Evolutionary conservation across 2,888 invertebrate genomes (phyloP).

Genomic region (Muscina levida): DNA sequence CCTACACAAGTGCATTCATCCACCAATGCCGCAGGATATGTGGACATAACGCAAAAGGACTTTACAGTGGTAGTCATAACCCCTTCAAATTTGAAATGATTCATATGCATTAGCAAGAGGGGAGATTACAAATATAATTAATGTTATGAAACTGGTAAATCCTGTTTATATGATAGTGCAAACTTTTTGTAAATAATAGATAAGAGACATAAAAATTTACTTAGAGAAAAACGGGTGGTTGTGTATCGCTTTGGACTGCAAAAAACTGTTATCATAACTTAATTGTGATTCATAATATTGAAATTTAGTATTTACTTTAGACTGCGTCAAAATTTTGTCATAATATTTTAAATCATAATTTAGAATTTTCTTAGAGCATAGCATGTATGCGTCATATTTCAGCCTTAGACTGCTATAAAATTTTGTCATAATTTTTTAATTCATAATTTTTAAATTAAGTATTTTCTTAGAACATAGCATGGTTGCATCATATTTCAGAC

Average conservation of each 20-base stretch:
- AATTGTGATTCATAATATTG: neutral
- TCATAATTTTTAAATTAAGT: too few relatives aligned
- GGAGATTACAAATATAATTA: constrained; percentile 6
- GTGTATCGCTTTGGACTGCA: neutral
- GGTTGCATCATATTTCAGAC: too few relatives aligned
- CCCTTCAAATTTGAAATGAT: constrained; percentile 1
- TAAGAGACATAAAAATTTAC: neutral
- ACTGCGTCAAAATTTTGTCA: too few relatives aligned
- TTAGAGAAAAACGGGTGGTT: neutral
- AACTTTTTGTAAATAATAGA: neutral
- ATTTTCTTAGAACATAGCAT: too few relatives aligned
- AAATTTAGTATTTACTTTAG: neutral
- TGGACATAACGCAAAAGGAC: neutral
- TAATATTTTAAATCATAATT: constrained; percentile 17
- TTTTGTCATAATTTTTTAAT: constrained; percentile 16
- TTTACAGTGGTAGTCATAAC: neutral
- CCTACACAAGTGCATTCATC: neutral
- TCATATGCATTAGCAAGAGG: neutral
- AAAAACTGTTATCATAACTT: neutral
- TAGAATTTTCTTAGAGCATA: too few relatives aligned
- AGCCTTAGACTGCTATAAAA: neutral
- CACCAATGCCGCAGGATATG: neutral
- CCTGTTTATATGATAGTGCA: too few relatives aligned
- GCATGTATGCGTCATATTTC: neutral
- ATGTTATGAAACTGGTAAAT: too few relatives aligned